Conservation (phyloP, 2,113 vertebrate species). For the Propithecus coquereli region DNA sequence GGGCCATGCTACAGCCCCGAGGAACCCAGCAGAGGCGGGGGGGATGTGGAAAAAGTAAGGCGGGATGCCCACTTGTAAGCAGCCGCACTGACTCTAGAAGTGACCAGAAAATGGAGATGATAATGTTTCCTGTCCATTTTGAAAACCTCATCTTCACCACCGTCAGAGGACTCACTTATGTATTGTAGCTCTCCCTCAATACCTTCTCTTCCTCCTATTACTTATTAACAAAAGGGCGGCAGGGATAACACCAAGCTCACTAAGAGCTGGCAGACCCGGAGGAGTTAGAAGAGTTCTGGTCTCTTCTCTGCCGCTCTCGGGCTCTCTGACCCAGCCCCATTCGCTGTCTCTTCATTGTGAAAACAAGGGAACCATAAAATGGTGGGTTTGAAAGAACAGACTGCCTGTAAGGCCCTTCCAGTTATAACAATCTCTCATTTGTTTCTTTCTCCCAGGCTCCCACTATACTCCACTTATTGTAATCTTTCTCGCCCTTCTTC, state of each 20-base stretch:
- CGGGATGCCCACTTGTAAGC: no score
- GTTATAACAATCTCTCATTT: background rate
- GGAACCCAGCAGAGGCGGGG: background rate
- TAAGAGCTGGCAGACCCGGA: background rate
- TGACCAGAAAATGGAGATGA: background rate
- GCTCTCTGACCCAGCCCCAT: background rate
- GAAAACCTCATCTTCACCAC: background rate
- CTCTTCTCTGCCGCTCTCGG: rapidly evolving
- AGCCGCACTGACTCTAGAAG: background rate
- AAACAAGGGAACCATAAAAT: background rate
- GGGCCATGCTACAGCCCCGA: background rate
- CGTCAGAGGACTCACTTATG: background rate
- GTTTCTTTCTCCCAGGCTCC: background rate
- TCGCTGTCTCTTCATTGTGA: background rate
- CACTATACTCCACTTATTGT: background rate
- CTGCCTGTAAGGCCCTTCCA: background rate
- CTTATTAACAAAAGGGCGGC: background rate
- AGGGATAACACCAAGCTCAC: background rate
- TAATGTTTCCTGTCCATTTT: background rate
- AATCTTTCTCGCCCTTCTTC: background rate
- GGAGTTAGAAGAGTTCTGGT: background rate
- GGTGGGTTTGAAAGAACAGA: background rate
- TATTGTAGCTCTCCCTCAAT: background rate
- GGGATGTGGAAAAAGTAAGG: background rate
- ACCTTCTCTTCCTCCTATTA: background rate